Percentiles rank a stretch among this genome's conserved stretches.
Conservation (phyloP, 2,113 vertebrate species). For the Rana temporaria region DNA sequence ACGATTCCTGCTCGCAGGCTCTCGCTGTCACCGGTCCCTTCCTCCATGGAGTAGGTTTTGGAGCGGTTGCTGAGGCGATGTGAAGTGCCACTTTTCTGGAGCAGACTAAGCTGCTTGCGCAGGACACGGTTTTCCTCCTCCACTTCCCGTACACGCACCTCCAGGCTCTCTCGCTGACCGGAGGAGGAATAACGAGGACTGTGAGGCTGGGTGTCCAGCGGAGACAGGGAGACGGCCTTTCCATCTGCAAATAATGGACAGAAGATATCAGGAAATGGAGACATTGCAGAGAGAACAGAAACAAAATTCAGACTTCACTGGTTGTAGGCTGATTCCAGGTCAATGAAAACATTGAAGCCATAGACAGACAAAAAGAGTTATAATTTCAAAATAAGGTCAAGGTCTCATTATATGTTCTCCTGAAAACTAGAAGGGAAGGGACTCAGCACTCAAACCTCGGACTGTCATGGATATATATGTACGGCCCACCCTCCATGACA, state of each 20-base stretch:
- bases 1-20: conserved; percentile 82
- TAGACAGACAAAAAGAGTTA: too few species aligned
- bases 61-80: conserved; percentile 81
- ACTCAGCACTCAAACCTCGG: too few species aligned
- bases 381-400: too few species aligned
- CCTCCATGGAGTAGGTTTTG: conserved; percentile 87
- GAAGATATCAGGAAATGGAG: background rate
- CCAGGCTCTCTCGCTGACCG: conserved; percentile 84
- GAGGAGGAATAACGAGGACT: conserved; percentile 75
- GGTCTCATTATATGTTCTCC: too few species aligned
- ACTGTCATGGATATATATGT: too few species aligned
- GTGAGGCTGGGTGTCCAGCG: conserved; percentile 85
- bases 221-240: conserved; percentile 88
- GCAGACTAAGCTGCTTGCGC: conserved; percentile 87
- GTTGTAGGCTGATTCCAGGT: background rate
- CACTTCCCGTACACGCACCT: conserved; percentile 88
- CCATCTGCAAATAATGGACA: conserved; percentile 74
- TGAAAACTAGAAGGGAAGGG: too few species aligned
- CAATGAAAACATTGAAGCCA: too few species aligned
- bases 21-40: conserved; percentile 91
- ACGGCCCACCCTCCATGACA: too few species aligned
- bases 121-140: conserved; percentile 92
- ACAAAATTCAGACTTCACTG: too few species aligned
- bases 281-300: too few species aligned
- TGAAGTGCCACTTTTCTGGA: conserved; percentile 68